Percentiles rank a stretch among this genome's conserved stretches.
phyloP scores from a whole-genome alignment of 2,888 invertebrate genomes.

The Lithophane ornitopus region DNA sequence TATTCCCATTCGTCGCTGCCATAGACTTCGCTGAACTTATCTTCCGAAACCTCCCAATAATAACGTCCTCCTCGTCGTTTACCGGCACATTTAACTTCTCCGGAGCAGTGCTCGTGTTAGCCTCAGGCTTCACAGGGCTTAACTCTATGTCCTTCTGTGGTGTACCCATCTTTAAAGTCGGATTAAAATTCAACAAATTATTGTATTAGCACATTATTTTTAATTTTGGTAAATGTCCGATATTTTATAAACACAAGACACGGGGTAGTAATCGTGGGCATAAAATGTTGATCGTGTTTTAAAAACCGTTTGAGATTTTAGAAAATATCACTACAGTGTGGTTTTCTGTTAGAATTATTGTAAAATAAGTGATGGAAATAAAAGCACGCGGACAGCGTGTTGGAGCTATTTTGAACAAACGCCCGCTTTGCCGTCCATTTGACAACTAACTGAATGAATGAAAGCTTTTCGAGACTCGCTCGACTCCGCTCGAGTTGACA shows the following conservation, averaged over 20 bases:
- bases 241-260: slow-evolving; percentile 14
- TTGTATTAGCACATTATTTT: slow-evolving; percentile 54
- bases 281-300: slow-evolving; percentile 4
- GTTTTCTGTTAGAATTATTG: slow-evolving; percentile 56
- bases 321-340: slow-evolving; percentile 11
- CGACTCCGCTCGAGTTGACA: background rate
- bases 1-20: slow-evolving; percentile 89
- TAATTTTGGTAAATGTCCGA: slow-evolving; percentile 14
- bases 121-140: slow-evolving; percentile 81
- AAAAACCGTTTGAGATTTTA: background rate
- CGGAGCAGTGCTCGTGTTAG: slow-evolving; percentile 65
- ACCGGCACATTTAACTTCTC: slow-evolving; percentile 76
- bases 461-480: background rate
- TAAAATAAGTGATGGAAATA: slow-evolving; percentile 16
- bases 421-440: slow-evolving; percentile 42
- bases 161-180: slow-evolving; percentile 76
- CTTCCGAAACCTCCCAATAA: slow-evolving; percentile 88
- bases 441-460: slow-evolving; percentile 49
- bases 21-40: slow-evolving; percentile 90
- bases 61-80: slow-evolving; percentile 87
- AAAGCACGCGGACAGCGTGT: slow-evolving; percentile 43
- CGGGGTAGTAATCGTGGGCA: slow-evolving; percentile 1
- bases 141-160: slow-evolving; percentile 86
- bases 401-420: slow-evolving; percentile 42
- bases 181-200: slow-evolving; percentile 16